These are phyloP conservation scores for Ectemnius cavifrons DNA, from an alignment of 2,888 invertebrate species.

Conservation along the genomic window DNA sequence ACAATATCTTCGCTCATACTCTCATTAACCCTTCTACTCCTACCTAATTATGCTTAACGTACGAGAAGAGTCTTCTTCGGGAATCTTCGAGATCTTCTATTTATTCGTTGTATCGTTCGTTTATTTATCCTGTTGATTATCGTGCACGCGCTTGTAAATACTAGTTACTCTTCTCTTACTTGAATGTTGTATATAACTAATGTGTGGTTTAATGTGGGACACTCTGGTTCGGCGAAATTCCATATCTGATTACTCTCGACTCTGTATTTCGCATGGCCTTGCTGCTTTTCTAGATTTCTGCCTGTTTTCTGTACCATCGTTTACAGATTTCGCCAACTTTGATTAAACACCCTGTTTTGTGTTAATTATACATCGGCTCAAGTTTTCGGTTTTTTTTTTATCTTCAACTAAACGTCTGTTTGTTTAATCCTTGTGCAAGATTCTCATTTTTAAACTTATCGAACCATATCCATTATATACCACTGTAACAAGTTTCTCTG, in stretches of 20 bases:
- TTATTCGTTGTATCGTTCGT: background rate
- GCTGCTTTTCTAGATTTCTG: conserved; percentile 40
- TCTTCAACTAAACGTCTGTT: background rate
- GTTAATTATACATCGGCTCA: too few species aligned
- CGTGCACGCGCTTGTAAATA: too few species aligned
- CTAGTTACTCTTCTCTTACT: conserved; percentile 32
- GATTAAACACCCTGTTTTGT: too few species aligned
- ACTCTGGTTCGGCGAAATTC: too few species aligned
- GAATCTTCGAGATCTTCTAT: background rate
- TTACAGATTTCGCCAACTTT: background rate
- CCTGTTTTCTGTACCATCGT: conserved; percentile 11
- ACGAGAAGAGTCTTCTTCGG: conserved; percentile 26
- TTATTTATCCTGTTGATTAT: background rate
- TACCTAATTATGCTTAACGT: background rate
- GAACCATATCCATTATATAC: too few species aligned
- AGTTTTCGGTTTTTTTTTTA: background rate
- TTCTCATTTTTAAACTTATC: too few species aligned
- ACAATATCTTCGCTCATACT: background rate
- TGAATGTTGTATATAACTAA: conserved; percentile 7
- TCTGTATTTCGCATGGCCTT: conserved; percentile 37
- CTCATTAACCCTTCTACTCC: conserved; percentile 2
- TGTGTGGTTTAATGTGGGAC: too few species aligned
- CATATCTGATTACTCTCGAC: background rate
- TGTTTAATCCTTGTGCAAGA: background rate
- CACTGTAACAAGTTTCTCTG: too few species aligned